Base-by-base conservation (phyloP, 2,113 vertebrate species). In the Lepus americanus region DNA sequence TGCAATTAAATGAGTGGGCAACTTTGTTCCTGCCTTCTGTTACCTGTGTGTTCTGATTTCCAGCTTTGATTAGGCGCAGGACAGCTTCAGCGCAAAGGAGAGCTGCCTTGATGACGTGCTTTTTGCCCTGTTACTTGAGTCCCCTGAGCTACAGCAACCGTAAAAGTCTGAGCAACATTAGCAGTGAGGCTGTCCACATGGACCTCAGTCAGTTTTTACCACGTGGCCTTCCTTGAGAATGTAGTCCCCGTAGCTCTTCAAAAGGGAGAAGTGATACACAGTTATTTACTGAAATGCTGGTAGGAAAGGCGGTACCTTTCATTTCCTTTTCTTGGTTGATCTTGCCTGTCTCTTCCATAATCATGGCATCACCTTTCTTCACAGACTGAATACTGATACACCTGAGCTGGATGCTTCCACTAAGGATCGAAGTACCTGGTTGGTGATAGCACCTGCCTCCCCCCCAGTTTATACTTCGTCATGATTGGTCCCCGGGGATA, bases 11-110 rank as follows among this genome's bases (percentile, higher is more conserved):
- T 67, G 99, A 99, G 95, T 99, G 99, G 51, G 99, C 98, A 31
- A 99, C 99, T 98, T 99, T 99, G 98, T 99, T 99, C 99, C 99
- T 99, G 61, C 99, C 99, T 77, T 99, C 99, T 59, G 99, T 99
- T 97, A 99, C 99, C 44, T 98, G 17, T 99, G 99, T 22, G 99
- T 98, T 76, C 39, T 99, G 99, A 91, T 99, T 99, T 51, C 99
- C 99, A 25, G 99, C 99, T 96, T 99, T 99, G 80, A 99, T 99
- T 72, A 99, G 98, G 66, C 99, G 99, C 87, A 99, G 98, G 12
- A 99, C 99, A 4, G 99, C 99, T 96, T 99, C 99, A 2, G 99
- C 99, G 69, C 99, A 99, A 55, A 99, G 98, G 76, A 99, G 98
- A 95, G 99, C 99, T 0, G 99, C 99, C 96, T 98, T 99, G 94